A percentile compares a stretch with the other conserved stretches of the same genome.
Evolutionary conservation across 1,140 invertebrate species (phyloP).

Genomic region (Cydia splendana): DNA sequence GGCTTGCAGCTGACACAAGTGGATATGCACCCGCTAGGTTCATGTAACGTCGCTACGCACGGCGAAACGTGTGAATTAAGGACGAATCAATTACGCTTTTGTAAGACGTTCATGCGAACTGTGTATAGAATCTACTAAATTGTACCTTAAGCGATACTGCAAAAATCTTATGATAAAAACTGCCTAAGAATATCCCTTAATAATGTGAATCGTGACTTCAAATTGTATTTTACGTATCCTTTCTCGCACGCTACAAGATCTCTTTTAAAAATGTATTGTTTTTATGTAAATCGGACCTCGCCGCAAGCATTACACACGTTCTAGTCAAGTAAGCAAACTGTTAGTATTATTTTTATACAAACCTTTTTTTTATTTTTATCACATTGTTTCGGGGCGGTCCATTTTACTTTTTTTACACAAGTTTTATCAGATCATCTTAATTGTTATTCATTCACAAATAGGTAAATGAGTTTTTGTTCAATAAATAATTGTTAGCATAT

Average conservation of each 20-base stretch:
- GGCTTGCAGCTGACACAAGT: background rate
- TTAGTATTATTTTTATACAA: conserved; percentile 30
- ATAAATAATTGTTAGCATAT: background rate
- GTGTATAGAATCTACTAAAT: background rate
- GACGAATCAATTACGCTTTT: conserved; percentile 5
- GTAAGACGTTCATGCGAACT: background rate
- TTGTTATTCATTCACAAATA: background rate
- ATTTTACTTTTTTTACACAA: conserved; percentile 8
- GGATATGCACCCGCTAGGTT: background rate
- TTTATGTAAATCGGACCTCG: conserved; percentile 22
- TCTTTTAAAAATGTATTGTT: background rate
- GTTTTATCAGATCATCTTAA: background rate
- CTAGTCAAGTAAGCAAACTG: conserved; percentile 17
- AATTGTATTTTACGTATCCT: conserved; percentile 10
- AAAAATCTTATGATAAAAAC: conserved; percentile 13
- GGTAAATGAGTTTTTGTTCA: background rate
- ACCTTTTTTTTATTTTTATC: conserved; percentile 9
- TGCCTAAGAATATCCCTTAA: conserved; percentile 1
- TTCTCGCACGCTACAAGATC: background rate
- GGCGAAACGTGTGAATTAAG: background rate
- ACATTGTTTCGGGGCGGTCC: background rate
- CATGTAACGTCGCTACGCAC: background rate
- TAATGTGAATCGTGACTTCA: background rate
- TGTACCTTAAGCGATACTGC: conserved; percentile 7
- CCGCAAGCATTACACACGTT: background rate